Evolutionary conservation across 2,113 vertebrate species (phyloP), one percentile per base, ranked within the genome.

Genomic region (Passerina amoena): DNA sequence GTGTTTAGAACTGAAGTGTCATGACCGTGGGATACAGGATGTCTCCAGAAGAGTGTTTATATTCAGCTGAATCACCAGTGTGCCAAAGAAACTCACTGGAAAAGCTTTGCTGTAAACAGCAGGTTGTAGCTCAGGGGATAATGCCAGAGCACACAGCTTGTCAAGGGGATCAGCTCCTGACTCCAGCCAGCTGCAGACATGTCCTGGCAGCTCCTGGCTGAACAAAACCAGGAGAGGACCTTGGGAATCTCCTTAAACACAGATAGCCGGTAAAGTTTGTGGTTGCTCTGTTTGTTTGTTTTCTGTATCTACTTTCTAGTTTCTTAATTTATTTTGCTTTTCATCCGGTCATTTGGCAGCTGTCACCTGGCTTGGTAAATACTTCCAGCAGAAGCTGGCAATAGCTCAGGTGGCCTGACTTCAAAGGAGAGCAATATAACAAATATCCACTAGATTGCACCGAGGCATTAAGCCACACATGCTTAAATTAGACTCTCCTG

Each of bases 251-350:
- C 33, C 48, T 50, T 78, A 66, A 69, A 88, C 38, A 42, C 23
- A 72, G 53, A 14, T 3, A 91, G 33, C 16, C 11, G 38, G 24
- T 69, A 27, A 65, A 65, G 4, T 38, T 65, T 70, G 37, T 27
- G 14, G 33, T 77, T 76, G 21, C 31, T 71, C 18, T 44, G 7
- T 69, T 82, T 77, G 21, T 68, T 93, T 85, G 24, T 69, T 72
- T 90, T 77, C 30, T 79, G 40, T 64, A 60, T 51, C 69, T 82
- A 17, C 53, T 53, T 82, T 47, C 47, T 76, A 64, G 40, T 82
- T 82, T 72, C 53, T 76, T 84, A 37, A 87, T 93, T 79, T 92
- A 47, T 63, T 91, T 96, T 75, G 56, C 33, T 86, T 82, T 80
- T 83, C 47, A 73, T 83, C 68, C 5, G 30, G 72, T 92, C 64